Evolutionary conservation across 2,113 vertebrate species (phyloP).

Genomic region (Romanogobio albipinnatus): DNA sequence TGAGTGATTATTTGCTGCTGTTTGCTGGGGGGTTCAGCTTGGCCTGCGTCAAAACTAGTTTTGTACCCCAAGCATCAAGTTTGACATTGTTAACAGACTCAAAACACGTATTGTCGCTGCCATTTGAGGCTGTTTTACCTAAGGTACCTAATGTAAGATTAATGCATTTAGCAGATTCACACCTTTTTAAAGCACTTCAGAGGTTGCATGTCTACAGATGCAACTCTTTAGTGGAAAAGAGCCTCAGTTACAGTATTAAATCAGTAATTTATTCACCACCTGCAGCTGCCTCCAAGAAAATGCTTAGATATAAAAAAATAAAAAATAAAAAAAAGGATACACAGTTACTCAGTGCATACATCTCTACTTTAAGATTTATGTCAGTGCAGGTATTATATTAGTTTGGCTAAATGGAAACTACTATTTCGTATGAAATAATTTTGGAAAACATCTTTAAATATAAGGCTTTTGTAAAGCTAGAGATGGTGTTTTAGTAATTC

Average conservation of each 20-base stretch:
- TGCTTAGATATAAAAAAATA: background rate
- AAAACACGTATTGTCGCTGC: background rate
- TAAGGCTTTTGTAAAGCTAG: background rate
- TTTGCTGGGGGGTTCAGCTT: background rate
- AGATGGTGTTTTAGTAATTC: background rate
- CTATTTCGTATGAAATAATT: background rate
- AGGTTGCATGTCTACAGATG: background rate
- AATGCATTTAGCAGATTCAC: background rate
- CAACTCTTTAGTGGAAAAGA: background rate
- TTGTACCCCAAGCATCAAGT: background rate
- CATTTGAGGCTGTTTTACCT: background rate
- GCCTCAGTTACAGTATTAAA: background rate
- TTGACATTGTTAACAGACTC: background rate
- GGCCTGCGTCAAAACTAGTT: background rate
- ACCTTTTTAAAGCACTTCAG: background rate
- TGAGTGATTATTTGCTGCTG: constrained; percentile 17
- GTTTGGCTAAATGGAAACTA: background rate
- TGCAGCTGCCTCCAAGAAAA: background rate
- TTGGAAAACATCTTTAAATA: constrained; percentile 40
- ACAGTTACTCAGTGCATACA: background rate
- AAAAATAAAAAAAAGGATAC: background rate
- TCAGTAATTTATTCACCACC: constrained; percentile 13
- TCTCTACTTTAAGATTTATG: background rate
- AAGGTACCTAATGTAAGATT: background rate
- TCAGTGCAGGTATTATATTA: background rate